Evolutionary conservation across 2,888 invertebrate species (phyloP).

Genomic region (Idaea straminata): DNA sequence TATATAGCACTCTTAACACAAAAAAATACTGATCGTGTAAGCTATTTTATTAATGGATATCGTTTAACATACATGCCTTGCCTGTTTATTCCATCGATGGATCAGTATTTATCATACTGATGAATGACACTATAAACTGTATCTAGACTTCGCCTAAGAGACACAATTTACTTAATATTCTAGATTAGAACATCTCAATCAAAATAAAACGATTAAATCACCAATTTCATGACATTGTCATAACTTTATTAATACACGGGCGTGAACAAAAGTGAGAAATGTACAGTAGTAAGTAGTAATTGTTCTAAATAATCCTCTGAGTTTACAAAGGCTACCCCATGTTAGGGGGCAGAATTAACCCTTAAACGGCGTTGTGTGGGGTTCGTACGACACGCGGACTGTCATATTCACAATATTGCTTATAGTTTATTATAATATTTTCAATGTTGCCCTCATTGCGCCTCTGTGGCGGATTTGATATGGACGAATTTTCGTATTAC

Average conservation of each 20-base stretch:
- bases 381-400: slow-evolving; percentile 69
- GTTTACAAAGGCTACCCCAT: slow-evolving; percentile 71
- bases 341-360: slow-evolving; percentile 56
- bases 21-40: too few relatives aligned
- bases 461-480: slow-evolving; percentile 40
- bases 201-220: slow-evolving; percentile 18
- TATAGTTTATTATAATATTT: slow-evolving; percentile 77
- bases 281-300: slow-evolving; percentile 61
- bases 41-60: too few relatives aligned
- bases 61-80: too few relatives aligned
- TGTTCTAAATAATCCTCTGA: slow-evolving; percentile 70
- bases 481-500: slow-evolving; percentile 27
- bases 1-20: too few relatives aligned
- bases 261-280: slow-evolving; percentile 68
- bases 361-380: slow-evolving; percentile 59
- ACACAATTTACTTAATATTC: neutral
- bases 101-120: too few relatives aligned
- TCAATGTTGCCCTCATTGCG: slow-evolving; percentile 61
- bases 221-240: slow-evolving; percentile 42
- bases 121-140: too few relatives aligned
- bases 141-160: too few relatives aligned
- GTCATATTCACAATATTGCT: slow-evolving; percentile 75
- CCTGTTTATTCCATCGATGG: too few relatives aligned
- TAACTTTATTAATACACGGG: slow-evolving; percentile 57
- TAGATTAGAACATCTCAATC: slow-evolving; percentile 1